phyloP scores from a whole-genome alignment of 2,797 vertebrate species.

The Delichon dasypus region DNA sequence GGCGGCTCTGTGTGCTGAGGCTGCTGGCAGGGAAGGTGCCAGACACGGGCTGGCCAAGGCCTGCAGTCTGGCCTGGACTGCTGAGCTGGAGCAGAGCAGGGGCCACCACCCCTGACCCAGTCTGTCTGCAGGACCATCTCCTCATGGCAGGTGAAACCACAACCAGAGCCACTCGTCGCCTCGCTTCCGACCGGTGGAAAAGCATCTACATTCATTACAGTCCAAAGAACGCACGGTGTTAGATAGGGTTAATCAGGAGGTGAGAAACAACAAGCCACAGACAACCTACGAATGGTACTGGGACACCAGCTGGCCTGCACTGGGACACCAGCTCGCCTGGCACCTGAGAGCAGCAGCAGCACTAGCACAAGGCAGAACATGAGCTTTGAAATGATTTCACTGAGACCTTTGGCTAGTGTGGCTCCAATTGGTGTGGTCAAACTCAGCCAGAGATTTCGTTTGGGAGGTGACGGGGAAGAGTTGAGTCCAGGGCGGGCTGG shows the following conservation, averaged over 20 bases:
- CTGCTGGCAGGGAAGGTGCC: background rate
- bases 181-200: slow-evolving; percentile 9
- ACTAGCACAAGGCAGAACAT: slow-evolving; percentile 34
- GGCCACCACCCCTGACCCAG: background rate
- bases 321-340: background rate
- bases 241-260: slow-evolving; percentile 34
- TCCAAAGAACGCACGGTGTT: background rate
- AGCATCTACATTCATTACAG: slow-evolving; percentile 62
- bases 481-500: background rate
- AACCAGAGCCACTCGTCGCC: slow-evolving; percentile 14
- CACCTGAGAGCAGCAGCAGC: slow-evolving; percentile 19
- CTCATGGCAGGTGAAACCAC: background rate
- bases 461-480: background rate
- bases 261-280: slow-evolving; percentile 36
- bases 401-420: slow-evolving; percentile 53
- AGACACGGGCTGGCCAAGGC: background rate
- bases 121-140: background rate
- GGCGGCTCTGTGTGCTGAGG: background rate
- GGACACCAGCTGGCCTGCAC: background rate
- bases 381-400: slow-evolving; percentile 62
- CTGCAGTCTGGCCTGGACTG: background rate
- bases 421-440: slow-evolving; percentile 31
- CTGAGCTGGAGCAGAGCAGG: background rate
- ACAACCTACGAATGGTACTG: slow-evolving; percentile 30
- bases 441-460: slow-evolving; percentile 38